These are phyloP conservation scores for Melipona beecheii DNA, from an alignment of 2,888 invertebrate species.

Conservation along the genomic window DNA sequence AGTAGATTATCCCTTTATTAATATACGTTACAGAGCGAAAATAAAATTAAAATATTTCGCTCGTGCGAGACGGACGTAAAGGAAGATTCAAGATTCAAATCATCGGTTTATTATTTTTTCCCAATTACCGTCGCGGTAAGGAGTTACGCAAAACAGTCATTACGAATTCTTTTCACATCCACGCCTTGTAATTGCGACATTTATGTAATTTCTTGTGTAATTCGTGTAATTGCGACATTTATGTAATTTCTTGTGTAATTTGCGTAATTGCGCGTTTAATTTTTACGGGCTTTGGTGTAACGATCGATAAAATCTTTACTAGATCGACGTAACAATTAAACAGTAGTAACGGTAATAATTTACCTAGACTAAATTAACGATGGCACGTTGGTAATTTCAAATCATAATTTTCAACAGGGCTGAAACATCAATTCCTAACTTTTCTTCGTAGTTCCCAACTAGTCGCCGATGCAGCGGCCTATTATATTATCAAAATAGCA, in stretches of 20 bases:
- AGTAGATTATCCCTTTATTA: background rate
- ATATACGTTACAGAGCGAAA: background rate
- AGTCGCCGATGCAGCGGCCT: background rate
- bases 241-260: background rate
- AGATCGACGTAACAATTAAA: background rate
- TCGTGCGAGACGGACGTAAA: background rate
- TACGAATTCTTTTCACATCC: background rate
- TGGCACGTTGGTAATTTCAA: too few species aligned
- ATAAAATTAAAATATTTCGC: background rate
- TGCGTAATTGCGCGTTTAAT: background rate
- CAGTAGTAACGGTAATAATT: background rate
- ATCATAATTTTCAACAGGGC: too few species aligned
- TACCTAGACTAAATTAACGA: background rate
- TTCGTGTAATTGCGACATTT: background rate
- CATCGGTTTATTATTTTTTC: background rate
- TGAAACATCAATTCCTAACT: background rate
- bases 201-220: background rate
- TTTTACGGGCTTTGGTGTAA: background rate
- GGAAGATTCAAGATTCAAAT: background rate
- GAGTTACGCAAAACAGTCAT: background rate
- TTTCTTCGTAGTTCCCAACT: too few species aligned
- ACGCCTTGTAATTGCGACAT: background rate
- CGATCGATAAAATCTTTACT: background rate
- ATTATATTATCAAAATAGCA: background rate
- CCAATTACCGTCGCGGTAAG: background rate